phyloP scores from a whole-genome alignment of 2,113 vertebrate genomes.

The Percina caprodes region DNA sequence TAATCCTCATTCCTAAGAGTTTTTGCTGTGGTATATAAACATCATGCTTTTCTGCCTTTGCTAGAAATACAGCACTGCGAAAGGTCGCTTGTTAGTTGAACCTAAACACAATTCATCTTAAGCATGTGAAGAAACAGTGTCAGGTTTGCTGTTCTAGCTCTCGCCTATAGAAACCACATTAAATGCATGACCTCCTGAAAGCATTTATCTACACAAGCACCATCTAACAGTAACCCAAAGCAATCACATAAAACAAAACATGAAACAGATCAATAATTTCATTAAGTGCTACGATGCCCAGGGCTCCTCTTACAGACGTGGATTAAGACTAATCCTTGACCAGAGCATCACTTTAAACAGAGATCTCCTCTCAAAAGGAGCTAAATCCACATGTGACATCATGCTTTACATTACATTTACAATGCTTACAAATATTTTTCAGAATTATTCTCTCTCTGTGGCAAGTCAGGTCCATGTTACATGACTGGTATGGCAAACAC shows the following conservation, averaged over 20 bases:
- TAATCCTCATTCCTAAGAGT: not conserved
- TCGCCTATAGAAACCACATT: not conserved
- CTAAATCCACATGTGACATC: slow-evolving; percentile 27
- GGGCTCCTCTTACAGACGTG: slow-evolving; percentile 15
- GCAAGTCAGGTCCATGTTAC: not conserved
- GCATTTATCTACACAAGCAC: not conserved
- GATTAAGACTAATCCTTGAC: slow-evolving; percentile 41
- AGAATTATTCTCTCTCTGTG: slow-evolving; percentile 7
- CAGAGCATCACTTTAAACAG: slow-evolving; percentile 15
- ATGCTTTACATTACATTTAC: not conserved
- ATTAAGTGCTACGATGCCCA: not conserved
- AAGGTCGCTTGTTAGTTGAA: not conserved
- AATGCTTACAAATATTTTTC: not conserved
- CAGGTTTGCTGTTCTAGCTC: not conserved
- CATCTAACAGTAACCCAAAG: not conserved
- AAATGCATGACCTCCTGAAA: not conserved
- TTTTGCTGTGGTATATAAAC: not conserved
- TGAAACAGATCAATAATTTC: slow-evolving; percentile 10
- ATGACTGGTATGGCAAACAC: not conserved
- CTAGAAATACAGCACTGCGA: not conserved
- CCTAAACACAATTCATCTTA: not conserved
- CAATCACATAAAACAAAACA: slow-evolving; percentile 11
- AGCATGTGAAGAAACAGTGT: not conserved
- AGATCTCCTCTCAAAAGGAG: slow-evolving; percentile 19
- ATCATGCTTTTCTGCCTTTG: not conserved